A percentile compares a stretch with the other conserved stretches of the same genome.
Evolutionary conservation across 2,888 invertebrate genomes (phyloP).

Genomic region (Sphaeridia pumilis): DNA sequence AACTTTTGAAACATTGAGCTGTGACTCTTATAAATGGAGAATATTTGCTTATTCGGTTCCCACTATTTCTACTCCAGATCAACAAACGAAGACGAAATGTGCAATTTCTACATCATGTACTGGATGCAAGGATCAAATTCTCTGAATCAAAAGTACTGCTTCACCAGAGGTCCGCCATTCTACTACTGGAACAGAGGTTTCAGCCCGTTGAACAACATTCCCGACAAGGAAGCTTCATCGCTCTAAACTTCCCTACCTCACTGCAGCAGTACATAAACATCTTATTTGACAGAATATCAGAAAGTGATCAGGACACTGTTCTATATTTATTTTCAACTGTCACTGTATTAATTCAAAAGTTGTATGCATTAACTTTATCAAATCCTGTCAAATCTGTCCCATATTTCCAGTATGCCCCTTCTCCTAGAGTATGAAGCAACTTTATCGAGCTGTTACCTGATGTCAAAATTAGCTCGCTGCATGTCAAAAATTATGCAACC

Average conservation of each 20-base stretch:
- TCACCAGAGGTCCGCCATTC: constrained; percentile 67
- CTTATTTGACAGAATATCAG: too few relatives aligned
- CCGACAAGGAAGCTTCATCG: constrained; percentile 55
- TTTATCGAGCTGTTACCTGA: too few relatives aligned
- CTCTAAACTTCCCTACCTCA: constrained; percentile 39
- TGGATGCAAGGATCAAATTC: constrained; percentile 68
- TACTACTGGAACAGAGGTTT: constrained; percentile 62
- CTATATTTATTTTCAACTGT: neutral
- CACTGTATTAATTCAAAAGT: neutral
- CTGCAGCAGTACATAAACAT: too few relatives aligned
- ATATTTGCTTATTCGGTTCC: neutral
- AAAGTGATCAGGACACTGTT: too few relatives aligned
- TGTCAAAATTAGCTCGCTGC: too few relatives aligned
- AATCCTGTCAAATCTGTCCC: neutral
- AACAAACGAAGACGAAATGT: constrained; percentile 85
- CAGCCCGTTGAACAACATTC: constrained; percentile 59
- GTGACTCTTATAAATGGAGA: constrained; percentile 6
- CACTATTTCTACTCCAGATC: too few relatives aligned
- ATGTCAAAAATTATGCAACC: too few relatives aligned
- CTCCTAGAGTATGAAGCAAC: too few relatives aligned
- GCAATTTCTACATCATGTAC: constrained; percentile 91
- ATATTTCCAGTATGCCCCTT: too few relatives aligned
- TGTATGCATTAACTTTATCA: neutral
- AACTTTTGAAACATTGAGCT: too few relatives aligned
- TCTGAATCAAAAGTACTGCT: constrained; percentile 66